Evolutionary conservation across 1,140 invertebrate genomes (phyloP).

Genomic region (Apis cerana): DNA sequence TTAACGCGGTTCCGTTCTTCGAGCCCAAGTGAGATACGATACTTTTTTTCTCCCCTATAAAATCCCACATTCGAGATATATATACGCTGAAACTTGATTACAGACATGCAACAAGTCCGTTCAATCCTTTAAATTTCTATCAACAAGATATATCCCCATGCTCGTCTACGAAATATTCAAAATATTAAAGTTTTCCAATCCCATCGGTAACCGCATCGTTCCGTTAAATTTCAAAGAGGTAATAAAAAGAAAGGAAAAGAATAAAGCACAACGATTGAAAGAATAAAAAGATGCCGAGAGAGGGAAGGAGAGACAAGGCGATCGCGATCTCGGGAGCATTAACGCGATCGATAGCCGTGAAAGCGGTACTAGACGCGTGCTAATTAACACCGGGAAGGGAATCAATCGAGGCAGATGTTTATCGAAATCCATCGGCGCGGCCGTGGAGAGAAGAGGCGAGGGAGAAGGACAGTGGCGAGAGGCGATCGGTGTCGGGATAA

Average conservation of each 20-base stretch:
- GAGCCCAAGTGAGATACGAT: neutral
- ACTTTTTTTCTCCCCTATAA: neutral
- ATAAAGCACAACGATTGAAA: no score
- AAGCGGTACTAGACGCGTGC: slow-evolving; percentile 30
- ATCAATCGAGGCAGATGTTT: slow-evolving; percentile 50
- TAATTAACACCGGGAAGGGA: slow-evolving; percentile 35
- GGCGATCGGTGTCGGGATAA: slow-evolving; percentile 56
- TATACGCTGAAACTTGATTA: neutral
- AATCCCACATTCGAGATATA: neutral
- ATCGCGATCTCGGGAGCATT: slow-evolving; percentile 14
- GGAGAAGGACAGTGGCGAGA: slow-evolving; percentile 37
- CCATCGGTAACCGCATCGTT: no score
- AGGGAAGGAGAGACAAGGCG: neutral
- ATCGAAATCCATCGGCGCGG: slow-evolving; percentile 35
- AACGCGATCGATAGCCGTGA: slow-evolving; percentile 11
- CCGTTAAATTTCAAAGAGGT: no score
- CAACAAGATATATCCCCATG: no score
- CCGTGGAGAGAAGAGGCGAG: neutral
- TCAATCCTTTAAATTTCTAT: no score
- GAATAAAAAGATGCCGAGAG: neutral
- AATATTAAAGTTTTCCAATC: no score
- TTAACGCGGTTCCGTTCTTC: slow-evolving; percentile 21
- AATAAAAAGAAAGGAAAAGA: neutral
- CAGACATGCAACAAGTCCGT: neutral
- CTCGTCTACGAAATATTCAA: no score